Evolutionary conservation across 2,113 vertebrate genomes (phyloP).

Genomic region (Corythoichthys intestinalis): DNA sequence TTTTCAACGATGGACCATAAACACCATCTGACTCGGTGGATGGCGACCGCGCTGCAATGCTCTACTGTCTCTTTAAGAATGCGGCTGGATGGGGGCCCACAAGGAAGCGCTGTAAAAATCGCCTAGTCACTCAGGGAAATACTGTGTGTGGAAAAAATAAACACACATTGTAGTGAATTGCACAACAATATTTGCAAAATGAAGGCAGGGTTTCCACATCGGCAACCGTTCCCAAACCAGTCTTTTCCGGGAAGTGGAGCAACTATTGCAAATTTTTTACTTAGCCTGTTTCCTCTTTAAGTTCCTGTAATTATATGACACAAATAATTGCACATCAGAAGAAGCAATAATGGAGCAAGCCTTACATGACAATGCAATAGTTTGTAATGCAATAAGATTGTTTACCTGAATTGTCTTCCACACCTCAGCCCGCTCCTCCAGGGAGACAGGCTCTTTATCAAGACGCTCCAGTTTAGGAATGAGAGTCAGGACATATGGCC

Average conservation of each 20-base stretch:
- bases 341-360: neutral
- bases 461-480: constrained; percentile 77
- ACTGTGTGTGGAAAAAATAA: neutral
- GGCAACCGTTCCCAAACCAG: constrained; percentile 1
- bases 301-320: constrained; percentile 55
- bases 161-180: neutral
- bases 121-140: constrained; percentile 64
- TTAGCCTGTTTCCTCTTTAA: constrained; percentile 44
- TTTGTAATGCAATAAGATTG: neutral
- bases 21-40: neutral
- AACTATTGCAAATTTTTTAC: constrained; percentile 24
- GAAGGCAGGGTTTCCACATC: neutral
- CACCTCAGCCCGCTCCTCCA: constrained; percentile 76
- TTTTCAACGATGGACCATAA: neutral
- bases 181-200: neutral
- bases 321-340: constrained; percentile 7
- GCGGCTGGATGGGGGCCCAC: constrained; percentile 45
- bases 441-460: constrained; percentile 79
- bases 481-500: constrained; percentile 69
- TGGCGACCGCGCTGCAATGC: too few relatives aligned
- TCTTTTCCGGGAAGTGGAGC: constrained; percentile 24
- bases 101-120: constrained; percentile 51
- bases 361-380: neutral
- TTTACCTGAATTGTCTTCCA: constrained; percentile 55
- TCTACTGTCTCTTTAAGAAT: constrained; percentile 57